Evolutionary conservation across 2,113 vertebrate species (phyloP).

Genomic region (Nematolebias whitei): DNA sequence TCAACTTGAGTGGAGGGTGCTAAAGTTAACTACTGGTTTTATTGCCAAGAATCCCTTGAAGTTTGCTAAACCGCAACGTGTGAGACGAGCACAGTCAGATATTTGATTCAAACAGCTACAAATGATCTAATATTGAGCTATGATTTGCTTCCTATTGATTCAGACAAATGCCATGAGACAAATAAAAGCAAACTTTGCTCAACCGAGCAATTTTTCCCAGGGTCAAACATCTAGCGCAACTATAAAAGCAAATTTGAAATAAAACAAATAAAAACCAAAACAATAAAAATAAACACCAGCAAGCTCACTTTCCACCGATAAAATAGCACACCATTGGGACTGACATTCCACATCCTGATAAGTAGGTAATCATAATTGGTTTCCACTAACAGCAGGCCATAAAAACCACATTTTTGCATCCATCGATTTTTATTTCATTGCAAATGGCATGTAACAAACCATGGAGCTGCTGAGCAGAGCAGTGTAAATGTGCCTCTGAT

Average conservation of each 20-base stretch:
- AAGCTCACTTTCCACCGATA: constrained; percentile 12
- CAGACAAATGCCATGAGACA: constrained; percentile 20
- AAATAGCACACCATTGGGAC: constrained; percentile 37
- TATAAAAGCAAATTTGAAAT: constrained; percentile 24
- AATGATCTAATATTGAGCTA: constrained; percentile 27
- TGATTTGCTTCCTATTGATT: constrained; percentile 28
- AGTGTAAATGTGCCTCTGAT: constrained; percentile 79
- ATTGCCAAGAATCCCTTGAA: constrained; percentile 49
- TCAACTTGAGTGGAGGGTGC: constrained; percentile 59
- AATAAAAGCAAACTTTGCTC: constrained; percentile 25
- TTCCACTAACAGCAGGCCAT: constrained; percentile 63
- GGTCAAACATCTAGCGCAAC: constrained; percentile 25
- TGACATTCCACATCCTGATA: constrained; percentile 72
- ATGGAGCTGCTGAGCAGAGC: constrained; percentile 63
- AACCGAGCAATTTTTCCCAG: constrained; percentile 26
- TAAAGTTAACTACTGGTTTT: constrained; percentile 68
- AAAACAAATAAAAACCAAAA: too few species aligned
- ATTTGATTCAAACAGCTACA: constrained; percentile 32
- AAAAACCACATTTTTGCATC: constrained; percentile 73
- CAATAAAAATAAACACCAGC: too few species aligned
- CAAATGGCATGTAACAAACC: constrained; percentile 84
- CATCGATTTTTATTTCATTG: constrained; percentile 85
- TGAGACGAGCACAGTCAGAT: constrained; percentile 24
- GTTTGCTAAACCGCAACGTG: constrained; percentile 58
- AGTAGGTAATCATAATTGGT: constrained; percentile 65